Conservation (phyloP, 1,140 invertebrate genomes). For the Bicyclus anynana region DNA sequence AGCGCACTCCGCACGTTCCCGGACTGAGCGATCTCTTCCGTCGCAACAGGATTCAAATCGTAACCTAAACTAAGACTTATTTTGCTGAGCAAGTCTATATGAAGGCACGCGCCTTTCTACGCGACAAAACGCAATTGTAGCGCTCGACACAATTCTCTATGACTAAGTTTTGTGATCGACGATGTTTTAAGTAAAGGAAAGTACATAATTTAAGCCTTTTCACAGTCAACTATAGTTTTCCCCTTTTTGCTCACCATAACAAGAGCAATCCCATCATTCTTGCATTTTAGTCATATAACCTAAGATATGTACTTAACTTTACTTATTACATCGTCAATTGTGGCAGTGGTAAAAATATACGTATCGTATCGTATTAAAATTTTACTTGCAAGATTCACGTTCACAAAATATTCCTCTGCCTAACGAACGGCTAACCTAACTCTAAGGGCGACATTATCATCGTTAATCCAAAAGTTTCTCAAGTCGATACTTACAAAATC, state of each 20-base stretch:
- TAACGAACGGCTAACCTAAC: slow-evolving; percentile 45
- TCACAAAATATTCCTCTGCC: slow-evolving; percentile 67
- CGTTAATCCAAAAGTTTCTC: slow-evolving; percentile 23
- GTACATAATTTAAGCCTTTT: too few relatives aligned
- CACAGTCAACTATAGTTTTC: too few relatives aligned
- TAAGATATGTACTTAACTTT: too few relatives aligned
- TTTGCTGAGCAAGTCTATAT: slow-evolving; percentile 37
- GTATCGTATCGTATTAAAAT: slow-evolving; percentile 30
- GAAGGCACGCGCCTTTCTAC: slow-evolving; percentile 19
- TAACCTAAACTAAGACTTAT: slow-evolving; percentile 31
- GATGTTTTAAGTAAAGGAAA: too few relatives aligned
- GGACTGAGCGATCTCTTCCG: slow-evolving; percentile 15
- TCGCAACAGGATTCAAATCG: slow-evolving; percentile 24
- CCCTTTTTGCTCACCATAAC: too few relatives aligned
- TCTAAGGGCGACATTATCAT: slow-evolving; percentile 37
- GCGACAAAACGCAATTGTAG: slow-evolving; percentile 21
- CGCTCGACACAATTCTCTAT: slow-evolving; percentile 15
- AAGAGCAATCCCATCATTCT: too few relatives aligned
- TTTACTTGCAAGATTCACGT: slow-evolving; percentile 43
- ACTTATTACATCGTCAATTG: slow-evolving; percentile 13
- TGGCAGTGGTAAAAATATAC: slow-evolving; percentile 69
- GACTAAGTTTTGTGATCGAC: not conserved
- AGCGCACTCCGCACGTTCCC: slow-evolving; percentile 18
- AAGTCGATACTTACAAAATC: slow-evolving; percentile 23
- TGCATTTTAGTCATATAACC: too few relatives aligned